A percentile compares a stretch with the other conserved stretches of the same genome.
Conservation (phyloP, 2,797 vertebrate genomes). For the Gastrophryne carolinensis region DNA sequence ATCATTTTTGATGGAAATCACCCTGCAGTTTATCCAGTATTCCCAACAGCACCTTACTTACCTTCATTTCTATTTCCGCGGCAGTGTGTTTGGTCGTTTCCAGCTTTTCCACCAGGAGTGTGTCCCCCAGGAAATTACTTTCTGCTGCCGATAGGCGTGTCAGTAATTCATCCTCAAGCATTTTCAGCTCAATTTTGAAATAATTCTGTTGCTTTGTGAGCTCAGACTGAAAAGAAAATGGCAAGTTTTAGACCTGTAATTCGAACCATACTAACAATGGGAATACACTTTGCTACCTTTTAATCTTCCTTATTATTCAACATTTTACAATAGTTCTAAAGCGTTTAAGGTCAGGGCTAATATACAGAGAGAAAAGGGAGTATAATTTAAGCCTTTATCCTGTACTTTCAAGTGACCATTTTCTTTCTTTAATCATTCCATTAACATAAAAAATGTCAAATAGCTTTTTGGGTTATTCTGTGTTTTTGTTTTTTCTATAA, state of each 20-base stretch:
- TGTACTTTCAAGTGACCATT: slow-evolving; percentile 35
- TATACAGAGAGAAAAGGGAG: slow-evolving; percentile 37
- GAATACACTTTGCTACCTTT: slow-evolving; percentile 54
- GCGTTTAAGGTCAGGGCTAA: slow-evolving; percentile 48
- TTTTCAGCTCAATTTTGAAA: slow-evolving; percentile 84
- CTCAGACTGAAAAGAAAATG: slow-evolving; percentile 66
- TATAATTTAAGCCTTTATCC: slow-evolving; percentile 49
- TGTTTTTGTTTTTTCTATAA: neutral
- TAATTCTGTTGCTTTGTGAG: slow-evolving; percentile 80
- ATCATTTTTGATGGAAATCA: neutral
- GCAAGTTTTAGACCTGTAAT: slow-evolving; percentile 59
- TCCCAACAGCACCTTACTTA: slow-evolving; percentile 32
- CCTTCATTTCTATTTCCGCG: slow-evolving; percentile 77
- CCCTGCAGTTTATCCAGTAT: neutral
- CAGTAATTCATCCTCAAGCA: slow-evolving; percentile 77
- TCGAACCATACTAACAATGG: slow-evolving; percentile 56
- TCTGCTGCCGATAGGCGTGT: slow-evolving; percentile 71
- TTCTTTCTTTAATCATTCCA: neutral
- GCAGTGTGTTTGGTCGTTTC: slow-evolving; percentile 79
- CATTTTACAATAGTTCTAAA: slow-evolving; percentile 47
- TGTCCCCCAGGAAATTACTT: slow-evolving; percentile 75
- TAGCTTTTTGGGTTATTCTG: slow-evolving; percentile 4
- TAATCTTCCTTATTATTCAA: slow-evolving; percentile 49
- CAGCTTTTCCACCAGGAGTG: slow-evolving; percentile 75
- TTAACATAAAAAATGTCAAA: neutral